Percentiles rank a stretch among this genome's conserved stretches.
These are phyloP conservation scores for Vicugna pacos DNA, from an alignment of 2,113 vertebrate genomes.

Conservation along the genomic window DNA sequence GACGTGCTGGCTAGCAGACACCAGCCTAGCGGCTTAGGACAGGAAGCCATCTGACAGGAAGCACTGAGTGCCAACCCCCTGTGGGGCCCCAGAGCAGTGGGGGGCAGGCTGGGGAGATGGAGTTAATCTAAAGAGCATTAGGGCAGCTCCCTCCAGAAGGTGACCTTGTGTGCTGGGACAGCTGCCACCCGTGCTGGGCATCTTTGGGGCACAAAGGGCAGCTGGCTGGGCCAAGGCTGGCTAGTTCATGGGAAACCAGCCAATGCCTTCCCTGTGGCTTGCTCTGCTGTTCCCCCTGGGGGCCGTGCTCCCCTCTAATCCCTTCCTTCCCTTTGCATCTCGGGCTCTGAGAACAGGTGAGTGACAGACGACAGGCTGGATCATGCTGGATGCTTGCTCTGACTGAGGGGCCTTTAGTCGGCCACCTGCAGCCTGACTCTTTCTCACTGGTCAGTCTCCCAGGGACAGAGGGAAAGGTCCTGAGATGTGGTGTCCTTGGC, in stretches of 20 bases:
- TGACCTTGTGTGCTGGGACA: constrained; percentile 80
- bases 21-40: constrained; percentile 61
- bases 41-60: constrained; percentile 82
- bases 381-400: neutral
- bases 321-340: constrained; percentile 65
- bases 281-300: neutral
- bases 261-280: constrained; percentile 59
- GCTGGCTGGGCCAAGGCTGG: constrained; percentile 56
- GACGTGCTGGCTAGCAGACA: neutral
- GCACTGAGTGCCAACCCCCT: constrained; percentile 60
- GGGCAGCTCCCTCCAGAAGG: constrained; percentile 72
- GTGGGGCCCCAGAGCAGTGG: neutral
- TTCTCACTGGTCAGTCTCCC: neutral
- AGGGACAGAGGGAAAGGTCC: neutral
- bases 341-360: constrained; percentile 59
- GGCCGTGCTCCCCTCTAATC: constrained; percentile 62
- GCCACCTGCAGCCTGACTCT: neutral
- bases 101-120: neutral
- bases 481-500: neutral
- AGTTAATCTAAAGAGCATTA: constrained; percentile 73
- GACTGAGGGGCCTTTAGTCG: neutral
- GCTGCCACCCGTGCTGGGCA: constrained; percentile 75
- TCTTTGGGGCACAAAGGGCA: constrained; percentile 71
- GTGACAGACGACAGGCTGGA: constrained; percentile 55
- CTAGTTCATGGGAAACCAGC: constrained; percentile 64